Evolutionary conservation across 2,113 vertebrate species (phyloP).

Genomic region (Leptobrachium leishanense): DNA sequence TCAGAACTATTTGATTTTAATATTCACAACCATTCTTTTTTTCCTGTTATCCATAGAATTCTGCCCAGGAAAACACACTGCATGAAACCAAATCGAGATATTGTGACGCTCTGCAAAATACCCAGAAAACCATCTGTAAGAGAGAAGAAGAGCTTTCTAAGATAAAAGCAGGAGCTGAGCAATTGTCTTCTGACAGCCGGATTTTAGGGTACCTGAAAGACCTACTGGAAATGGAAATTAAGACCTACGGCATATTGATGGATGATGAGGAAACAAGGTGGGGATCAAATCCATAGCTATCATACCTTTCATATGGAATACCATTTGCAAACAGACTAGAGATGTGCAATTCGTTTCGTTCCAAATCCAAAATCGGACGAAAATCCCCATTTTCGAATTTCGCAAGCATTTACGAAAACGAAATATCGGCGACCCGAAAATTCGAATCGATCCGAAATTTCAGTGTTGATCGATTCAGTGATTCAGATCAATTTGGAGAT

Average conservation of each 20-base stretch:
- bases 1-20: too few species aligned
- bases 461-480: too few species aligned
- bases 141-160: slow-evolving; percentile 59
- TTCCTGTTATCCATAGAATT: slow-evolving; percentile 50
- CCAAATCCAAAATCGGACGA: too few species aligned
- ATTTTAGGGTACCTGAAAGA: slow-evolving; percentile 68
- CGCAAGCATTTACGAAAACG: too few species aligned
- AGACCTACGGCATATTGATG: slow-evolving; percentile 68
- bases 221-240: slow-evolving; percentile 69
- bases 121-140: slow-evolving; percentile 53
- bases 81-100: slow-evolving; percentile 47
- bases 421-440: too few species aligned
- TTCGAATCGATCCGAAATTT: too few species aligned
- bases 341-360: too few species aligned
- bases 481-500: too few species aligned
- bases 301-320: too few species aligned
- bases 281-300: not conserved
- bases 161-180: slow-evolving; percentile 45
- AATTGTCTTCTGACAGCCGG: slow-evolving; percentile 56
- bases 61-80: slow-evolving; percentile 50
- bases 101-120: slow-evolving; percentile 49
- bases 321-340: too few species aligned
- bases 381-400: too few species aligned
- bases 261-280: slow-evolving; percentile 56
- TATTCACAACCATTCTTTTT: not conserved